Evolutionary conservation across 2,797 vertebrate species (phyloP), one percentile per base, ranked within the genome.

Genomic region (Dryobates pubescens): DNA sequence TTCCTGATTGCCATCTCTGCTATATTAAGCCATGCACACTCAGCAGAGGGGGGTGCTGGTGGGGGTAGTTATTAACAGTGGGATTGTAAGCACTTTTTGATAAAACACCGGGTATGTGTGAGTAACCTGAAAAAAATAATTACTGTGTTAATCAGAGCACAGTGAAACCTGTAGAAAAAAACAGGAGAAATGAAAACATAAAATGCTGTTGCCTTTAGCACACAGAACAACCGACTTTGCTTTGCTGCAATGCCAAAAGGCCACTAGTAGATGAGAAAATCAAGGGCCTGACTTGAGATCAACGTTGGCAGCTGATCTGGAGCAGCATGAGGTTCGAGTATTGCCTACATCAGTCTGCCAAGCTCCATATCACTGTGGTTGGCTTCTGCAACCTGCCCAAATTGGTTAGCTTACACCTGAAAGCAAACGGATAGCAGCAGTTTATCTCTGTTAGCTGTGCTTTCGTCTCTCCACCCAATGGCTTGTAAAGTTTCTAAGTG

Each of bases 11-110:
- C 47, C 38, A 61, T 22, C 9, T 75, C 32, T 65, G 53, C 38
- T 36, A 34, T 0, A 1, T 49, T 20, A 23, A 61, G 47, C 7
- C 49, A 49, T 32, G 26, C 30, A 62, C 0, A 2, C 6, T 49
- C 49, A 67, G 67, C 20, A 24, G 20, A 78, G 9, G 29, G 67
- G 47, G n/a, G 29, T 67, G 14, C 3, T 49, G 54, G 41, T 26
- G 11, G 7, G 3, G 56, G 38, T 10, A 30, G 12, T 79, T 79
- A 62, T 27, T 51, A 89, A 74, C 0, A 1, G n/a, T 57, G 41
- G 6, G 30, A 49, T 84, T 68, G 49, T 57, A 12, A 24, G 34
- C 15, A 56, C 30, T 41, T 86, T 43, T 62, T 71, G 27, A 26
- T 76, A 65, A 65, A 71, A 43, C 11, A 12, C 56, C 2, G 2